Evolutionary conservation across 2,888 invertebrate species (phyloP), one percentile per base, ranked within the genome.

Genomic region (Drosophila falleni): DNA sequence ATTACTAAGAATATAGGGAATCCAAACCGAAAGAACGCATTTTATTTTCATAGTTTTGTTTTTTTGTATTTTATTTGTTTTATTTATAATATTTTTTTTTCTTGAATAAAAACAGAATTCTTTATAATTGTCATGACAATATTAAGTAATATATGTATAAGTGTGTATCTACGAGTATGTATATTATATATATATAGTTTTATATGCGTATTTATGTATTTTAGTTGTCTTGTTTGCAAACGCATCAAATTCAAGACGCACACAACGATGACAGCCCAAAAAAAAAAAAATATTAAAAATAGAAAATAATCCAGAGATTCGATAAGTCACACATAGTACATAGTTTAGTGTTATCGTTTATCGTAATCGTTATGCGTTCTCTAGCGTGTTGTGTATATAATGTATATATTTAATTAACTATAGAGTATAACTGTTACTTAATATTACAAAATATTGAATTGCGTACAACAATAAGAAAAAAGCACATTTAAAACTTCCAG

Each of bases 161-260:
- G 41, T 15, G 13, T 50, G 41, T 64, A 42, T 55, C 42, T 69
- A 26, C 16, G 11, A 47, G 8, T 33, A 31, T 47, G 31, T 71
- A 13, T 31, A n/a, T 51, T 23, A n/a, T 49, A 13, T 58, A 26
- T 37, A 35, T 29, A 37, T 60, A 23, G 2, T 41, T 71, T 47
- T 74, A 64, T 56, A 70, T 66, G 23, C 72, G 62, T 79, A 78
- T 78, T 10, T 47, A 13, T 55, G 41, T 59, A 39, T 47, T 39
- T 19, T 26, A 15, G 9, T 51, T 35, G 19, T 16, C 42, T 44
- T 56, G 29, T 41, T 46, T 55, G 44, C 31, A 71, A 63, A 58
- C 68, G 59, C 47, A 58, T 53, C 33, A 53, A 58, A 47, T 49
- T 63, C n/a, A 29, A 44, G 29, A 4, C 16, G 50, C 13, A 51